These are phyloP conservation scores for Drosophila borborema DNA, from an alignment of 2,888 invertebrate genomes.

Conservation along the genomic window DNA sequence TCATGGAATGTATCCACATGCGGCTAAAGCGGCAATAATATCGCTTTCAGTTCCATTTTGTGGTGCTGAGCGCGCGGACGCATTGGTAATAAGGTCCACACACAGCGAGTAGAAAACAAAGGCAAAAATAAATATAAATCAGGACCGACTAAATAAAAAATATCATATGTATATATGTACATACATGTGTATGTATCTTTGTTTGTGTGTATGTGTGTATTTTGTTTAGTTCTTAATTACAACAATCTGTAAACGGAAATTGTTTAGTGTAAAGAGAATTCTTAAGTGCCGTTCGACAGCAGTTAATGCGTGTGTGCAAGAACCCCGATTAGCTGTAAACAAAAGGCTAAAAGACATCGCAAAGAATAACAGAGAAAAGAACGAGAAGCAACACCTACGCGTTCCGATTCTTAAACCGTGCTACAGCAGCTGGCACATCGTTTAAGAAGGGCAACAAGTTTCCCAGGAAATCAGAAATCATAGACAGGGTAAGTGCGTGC, in stretches of 20 bases:
- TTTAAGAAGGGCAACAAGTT: slow-evolving; percentile 62
- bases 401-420: neutral
- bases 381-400: slow-evolving; percentile 37
- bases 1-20: slow-evolving; percentile 50
- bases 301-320: slow-evolving; percentile 18
- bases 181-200: slow-evolving; percentile 3
- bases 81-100: slow-evolving; percentile 50
- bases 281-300: slow-evolving; percentile 9
- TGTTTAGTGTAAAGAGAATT: neutral
- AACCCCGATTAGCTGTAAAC: slow-evolving; percentile 45
- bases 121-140: slow-evolving; percentile 22
- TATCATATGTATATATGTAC: neutral
- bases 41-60: slow-evolving; percentile 70
- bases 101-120: slow-evolving; percentile 31
- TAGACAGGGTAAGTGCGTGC: slow-evolving; percentile 23
- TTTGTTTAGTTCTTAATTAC: slow-evolving; percentile 15
- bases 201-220: slow-evolving; percentile 8
- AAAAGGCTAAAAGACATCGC: slow-evolving; percentile 43
- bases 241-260: slow-evolving; percentile 5
- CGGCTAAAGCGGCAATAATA: slow-evolving; percentile 56
- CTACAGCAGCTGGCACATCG: slow-evolving; percentile 3
- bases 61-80: slow-evolving; percentile 81
- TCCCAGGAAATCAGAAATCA: slow-evolving; percentile 24
- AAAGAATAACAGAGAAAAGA: slow-evolving; percentile 36
- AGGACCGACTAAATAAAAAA: slow-evolving; percentile 36